Conservation (phyloP, 92 coral and sea anemone genomes). For the Anthopleura xanthogrammica region DNA sequence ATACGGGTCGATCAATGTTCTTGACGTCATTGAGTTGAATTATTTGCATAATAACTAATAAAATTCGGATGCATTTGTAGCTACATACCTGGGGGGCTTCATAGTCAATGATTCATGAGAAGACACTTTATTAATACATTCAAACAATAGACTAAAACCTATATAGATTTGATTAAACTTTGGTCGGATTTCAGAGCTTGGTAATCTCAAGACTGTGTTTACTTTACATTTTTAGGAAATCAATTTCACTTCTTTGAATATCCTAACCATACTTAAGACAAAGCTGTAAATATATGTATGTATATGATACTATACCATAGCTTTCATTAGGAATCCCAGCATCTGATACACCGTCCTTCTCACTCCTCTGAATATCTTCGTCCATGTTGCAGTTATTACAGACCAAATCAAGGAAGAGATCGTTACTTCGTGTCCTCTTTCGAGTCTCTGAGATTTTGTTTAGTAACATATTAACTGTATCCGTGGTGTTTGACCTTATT, state of each 20-base stretch:
- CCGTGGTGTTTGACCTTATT: background rate
- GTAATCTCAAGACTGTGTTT: background rate
- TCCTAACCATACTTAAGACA: background rate
- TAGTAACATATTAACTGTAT: conserved; percentile 28
- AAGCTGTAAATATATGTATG: background rate
- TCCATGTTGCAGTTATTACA: conserved; percentile 6
- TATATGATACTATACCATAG: conserved; percentile 16
- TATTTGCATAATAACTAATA: conserved; percentile 2
- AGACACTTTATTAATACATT: background rate
- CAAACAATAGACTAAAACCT: background rate
- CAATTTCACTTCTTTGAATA: background rate
- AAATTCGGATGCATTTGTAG: background rate
- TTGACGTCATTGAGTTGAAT: conserved; percentile 6
- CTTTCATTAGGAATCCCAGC: conserved; percentile 17
- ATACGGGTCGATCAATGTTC: background rate
- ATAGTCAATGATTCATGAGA: background rate
- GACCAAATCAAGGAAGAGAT: conserved; percentile 21
- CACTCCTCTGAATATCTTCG: background rate
- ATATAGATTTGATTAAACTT: background rate
- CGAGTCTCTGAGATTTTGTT: background rate
- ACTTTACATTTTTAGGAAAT: background rate
- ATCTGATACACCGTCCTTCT: background rate
- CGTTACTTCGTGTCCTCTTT: conserved; percentile 29
- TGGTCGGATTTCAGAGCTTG: background rate
- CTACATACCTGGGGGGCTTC: background rate